These are phyloP conservation scores for Sebastiscus albofasciatus DNA, from an alignment of 2,797 vertebrate species.

Conservation along the genomic window DNA sequence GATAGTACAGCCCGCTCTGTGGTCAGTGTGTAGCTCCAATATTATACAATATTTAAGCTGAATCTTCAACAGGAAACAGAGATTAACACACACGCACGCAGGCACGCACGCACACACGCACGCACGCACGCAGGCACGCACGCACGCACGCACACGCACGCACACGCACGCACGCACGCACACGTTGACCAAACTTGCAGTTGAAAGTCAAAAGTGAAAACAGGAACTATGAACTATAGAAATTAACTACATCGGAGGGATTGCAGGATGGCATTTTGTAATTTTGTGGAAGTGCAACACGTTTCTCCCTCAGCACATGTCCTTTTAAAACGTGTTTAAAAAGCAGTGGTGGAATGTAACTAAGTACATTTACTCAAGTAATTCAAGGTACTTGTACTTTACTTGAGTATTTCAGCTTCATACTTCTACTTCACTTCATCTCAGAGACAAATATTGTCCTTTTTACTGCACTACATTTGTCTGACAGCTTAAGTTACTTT, in stretches of 20 bases:
- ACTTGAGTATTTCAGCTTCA: background rate
- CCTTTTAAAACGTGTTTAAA: background rate
- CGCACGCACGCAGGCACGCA: background rate
- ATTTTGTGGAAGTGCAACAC: slow-evolving; percentile 30
- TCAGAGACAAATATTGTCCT: background rate
- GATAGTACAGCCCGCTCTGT: background rate
- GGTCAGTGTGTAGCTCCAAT: background rate
- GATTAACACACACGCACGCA: slow-evolving; percentile 5
- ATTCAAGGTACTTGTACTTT: background rate
- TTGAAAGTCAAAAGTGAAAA: slow-evolving; percentile 53
- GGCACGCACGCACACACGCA: background rate
- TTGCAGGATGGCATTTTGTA: background rate
- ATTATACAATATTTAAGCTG: slow-evolving; percentile 5
- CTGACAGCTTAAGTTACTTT: background rate
- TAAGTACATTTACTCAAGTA: background rate
- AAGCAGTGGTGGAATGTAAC: background rate
- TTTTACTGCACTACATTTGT: background rate
- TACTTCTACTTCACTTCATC: background rate
- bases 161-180: background rate
- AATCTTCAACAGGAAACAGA: slow-evolving; percentile 51
- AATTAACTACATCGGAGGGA: background rate
- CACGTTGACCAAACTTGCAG: background rate
- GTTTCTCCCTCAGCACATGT: background rate
- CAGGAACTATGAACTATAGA: slow-evolving; percentile 57
- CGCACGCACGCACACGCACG: background rate